Evolutionary conservation across 2,113 vertebrate genomes (phyloP).

Genomic region (Pyrgilauda ruficollis): DNA sequence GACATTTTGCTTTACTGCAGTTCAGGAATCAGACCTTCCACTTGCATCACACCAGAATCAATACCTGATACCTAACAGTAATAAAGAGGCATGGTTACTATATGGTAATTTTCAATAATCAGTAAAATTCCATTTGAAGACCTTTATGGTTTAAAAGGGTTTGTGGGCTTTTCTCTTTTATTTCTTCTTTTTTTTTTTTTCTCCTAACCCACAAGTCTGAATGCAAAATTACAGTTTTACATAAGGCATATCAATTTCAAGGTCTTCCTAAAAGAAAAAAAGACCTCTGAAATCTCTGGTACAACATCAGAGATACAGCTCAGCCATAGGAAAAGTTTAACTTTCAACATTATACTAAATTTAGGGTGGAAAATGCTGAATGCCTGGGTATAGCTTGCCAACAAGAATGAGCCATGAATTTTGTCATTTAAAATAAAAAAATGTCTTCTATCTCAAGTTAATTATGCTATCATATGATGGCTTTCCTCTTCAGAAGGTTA

Average conservation of each 20-base stretch:
- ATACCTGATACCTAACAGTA: not conserved
- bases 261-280: not conserved
- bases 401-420: not conserved
- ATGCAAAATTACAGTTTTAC: not conserved
- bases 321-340: not conserved
- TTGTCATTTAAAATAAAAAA: not conserved
- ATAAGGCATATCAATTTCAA: not conserved
- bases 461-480: not conserved
- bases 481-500: not conserved
- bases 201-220: not conserved
- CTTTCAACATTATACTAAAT: not conserved
- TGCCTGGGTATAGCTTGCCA: not conserved
- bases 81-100: not conserved
- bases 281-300: not conserved
- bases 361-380: not conserved
- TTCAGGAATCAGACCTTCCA: not conserved
- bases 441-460: not conserved
- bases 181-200: too few relatives aligned
- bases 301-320: not conserved
- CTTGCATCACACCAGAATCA: not conserved
- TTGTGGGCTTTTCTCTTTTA: not conserved
- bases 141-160: not conserved
- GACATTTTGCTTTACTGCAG: not conserved
- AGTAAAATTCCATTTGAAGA: not conserved
- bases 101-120: not conserved